Evolutionary conservation across 2,113 vertebrate species (phyloP), one percentile per base, ranked within the genome.

Genomic region (Solenodon paradoxus): DNA sequence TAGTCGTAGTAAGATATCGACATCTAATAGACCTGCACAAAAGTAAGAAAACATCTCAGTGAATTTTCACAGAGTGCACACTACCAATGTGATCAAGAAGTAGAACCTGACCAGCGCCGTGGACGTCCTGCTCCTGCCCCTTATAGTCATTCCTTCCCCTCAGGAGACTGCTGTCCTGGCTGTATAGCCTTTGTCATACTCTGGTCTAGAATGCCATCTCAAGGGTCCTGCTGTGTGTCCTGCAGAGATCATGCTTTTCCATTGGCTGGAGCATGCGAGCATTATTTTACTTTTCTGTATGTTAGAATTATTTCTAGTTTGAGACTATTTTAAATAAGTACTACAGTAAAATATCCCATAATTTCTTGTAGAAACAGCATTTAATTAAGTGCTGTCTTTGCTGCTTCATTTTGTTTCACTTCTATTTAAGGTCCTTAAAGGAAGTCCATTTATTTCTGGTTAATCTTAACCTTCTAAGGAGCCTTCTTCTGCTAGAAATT

Each of bases 51-150:
- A 19, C 9, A 61, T 61, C 24, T 59, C 26, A 24, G 10, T 24
- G 55, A 59, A 32, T 32, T 63, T 28, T 11, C 61, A 63, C 61
- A 32, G 30, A 11, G 12, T 30, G n/a, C n/a, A n/a, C n/a, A 4
- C 47, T 7, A 1, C 26, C 38, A 20, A 22, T 51, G 22, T 22
- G n/a, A 16, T 57, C 45, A 45, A 7, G 30, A 57, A 11, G 9
- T 6, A 51, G 40, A 45, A 10, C 5, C 1, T n/a, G 3, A 0
- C 35, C 6, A 5, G 11, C 1, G 15, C 5, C 49, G 45, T 30
- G 6, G 51, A 45, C 51, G 47, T 20, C 57, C 66, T 38, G 3
- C 61, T 3, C 6, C 1, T 28, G 20, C 5, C 40, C 61, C 24
- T 11, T 20, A 45, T 9, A 3, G 24, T 64, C 40, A 38, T 7